These are phyloP conservation scores for Oreortyx pictus DNA, from an alignment of 2,797 vertebrate species.

Conservation along the genomic window DNA sequence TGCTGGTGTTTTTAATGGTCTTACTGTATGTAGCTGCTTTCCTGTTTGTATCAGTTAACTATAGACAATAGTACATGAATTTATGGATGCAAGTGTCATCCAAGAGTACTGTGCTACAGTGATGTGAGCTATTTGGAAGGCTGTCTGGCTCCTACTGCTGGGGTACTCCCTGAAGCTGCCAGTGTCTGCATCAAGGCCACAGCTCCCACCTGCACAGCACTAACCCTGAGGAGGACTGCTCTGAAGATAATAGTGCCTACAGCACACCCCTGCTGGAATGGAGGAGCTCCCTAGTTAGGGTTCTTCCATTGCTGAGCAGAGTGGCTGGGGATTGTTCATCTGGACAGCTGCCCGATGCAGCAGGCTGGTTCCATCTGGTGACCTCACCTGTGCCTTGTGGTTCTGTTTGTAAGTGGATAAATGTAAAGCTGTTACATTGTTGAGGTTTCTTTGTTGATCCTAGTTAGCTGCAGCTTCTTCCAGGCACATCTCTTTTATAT, in stretches of 20 bases:
- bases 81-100: neutral
- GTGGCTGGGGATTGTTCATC: no score
- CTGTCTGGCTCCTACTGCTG: no score
- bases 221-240: neutral
- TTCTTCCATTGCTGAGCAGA: fast-evolving
- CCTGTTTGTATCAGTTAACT: neutral
- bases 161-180: neutral
- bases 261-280: neutral
- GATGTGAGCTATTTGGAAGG: fast-evolving
- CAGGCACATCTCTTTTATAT: fast-evolving
- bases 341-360: neutral
- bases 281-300: neutral
- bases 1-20: fast-evolving
- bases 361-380: fast-evolving
- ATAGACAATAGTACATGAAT: fast-evolving
- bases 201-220: neutral
- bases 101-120: neutral
- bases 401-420: neutral
- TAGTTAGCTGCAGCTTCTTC: neutral
- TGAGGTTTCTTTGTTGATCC: neutral
- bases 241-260: neutral
- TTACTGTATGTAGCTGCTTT: fast-evolving
- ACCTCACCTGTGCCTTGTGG: fast-evolving
- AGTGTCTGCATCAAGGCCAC: fast-evolving
- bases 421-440: neutral